Evolutionary conservation across 2,113 vertebrate species (phyloP), one percentile per base, ranked within the genome.

Genomic region (Prunella himalayana): DNA sequence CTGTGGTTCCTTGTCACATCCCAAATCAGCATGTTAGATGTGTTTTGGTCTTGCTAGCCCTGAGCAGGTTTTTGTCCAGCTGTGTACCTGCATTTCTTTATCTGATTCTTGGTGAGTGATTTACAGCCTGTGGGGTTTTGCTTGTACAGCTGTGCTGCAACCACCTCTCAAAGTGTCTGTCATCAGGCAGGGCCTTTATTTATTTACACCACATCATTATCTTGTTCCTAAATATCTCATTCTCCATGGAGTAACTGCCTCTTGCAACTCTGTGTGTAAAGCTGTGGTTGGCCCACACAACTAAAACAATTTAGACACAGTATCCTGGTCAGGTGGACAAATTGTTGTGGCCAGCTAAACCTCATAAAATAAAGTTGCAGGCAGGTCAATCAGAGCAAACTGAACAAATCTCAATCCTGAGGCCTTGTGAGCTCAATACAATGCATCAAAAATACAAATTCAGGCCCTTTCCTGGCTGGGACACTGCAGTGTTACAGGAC

Each of bases 151-250:
- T 76, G 42, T 57, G 51, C 77, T 76, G 47, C 42, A 39, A 1
- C 20, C 68, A 35, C 21, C 10, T 65, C 72, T 59, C 24, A 15
- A 50, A 72, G 47, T 4, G 1, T 20, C 49, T 0, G 0, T 50
- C 51, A 21, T n/a, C 17, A 28, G 25, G 23, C 12, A 25, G 37
- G 30, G 30, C 30, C 30, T 84, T 23, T 31, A 13, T 51, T 84
- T 83, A 37, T 80, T 87, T 57, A 69, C 11, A 21, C 9, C 23
- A 20, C 37, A 5, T 71, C 20, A 33, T 79, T 24, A 22, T 49
- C 12, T n/a, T 66, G 18, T 28, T 77, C 23, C 18, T 57, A 59
- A 73, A 33, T 68, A 35, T 8, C n/a, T 77, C 10, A 44, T 59
- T 84, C 39, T 71, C 9, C 13, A 5, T 15, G 11, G 30, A 66